Evolutionary conservation across 2,797 vertebrate species (phyloP), one percentile per base, ranked within the genome.

Genomic region (Gobionotothen gibberifrons): DNA sequence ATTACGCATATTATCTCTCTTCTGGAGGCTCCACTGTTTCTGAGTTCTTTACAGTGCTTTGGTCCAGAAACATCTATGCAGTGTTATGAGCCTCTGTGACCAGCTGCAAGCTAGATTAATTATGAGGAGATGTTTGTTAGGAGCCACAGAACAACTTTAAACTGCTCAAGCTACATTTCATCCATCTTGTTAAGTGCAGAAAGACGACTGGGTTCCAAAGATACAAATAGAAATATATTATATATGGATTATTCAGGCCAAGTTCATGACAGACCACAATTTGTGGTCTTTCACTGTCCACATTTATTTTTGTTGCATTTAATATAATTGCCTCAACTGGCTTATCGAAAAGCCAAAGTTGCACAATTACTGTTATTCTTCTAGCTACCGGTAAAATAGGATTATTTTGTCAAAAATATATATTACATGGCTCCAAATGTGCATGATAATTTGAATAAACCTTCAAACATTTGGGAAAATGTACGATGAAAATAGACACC

Each of bases 1-100:
- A 72, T 81, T 72, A 65, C 69, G 69, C 49, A 76, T 63, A 69
- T 79, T 82, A 55, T 73, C 79, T 90, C 78, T 86, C 59, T 69
- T 74, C 76, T 84, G 39, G 56, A 65, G 72, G 69, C 67, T 52
- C 49, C 8, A 29, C 46, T 53, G 39, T 54, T 22, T 73, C 52
- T 61, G 47, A 36, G 26, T 71, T 67, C 51, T 57, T 9, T 42
- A 51, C 71, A 74, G 16, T 43, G 9, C 44, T 48, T 58, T 39
- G 49, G 47, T 43, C 29, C 32, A 59, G 15, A 71, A 69, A 61
- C 43, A 17, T 61, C 32, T 68, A 2, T 49, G 17, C 32, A 22
- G 2, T 54, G 47, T 52, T 55, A 36, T 17, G 15, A 65, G 59
- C 11, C 42, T 42, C 14, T 67, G 48, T 44, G 60, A 43, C 14